phyloP scores from a whole-genome alignment of 2,113 vertebrate species.

The Corythornis madagascariensis region DNA sequence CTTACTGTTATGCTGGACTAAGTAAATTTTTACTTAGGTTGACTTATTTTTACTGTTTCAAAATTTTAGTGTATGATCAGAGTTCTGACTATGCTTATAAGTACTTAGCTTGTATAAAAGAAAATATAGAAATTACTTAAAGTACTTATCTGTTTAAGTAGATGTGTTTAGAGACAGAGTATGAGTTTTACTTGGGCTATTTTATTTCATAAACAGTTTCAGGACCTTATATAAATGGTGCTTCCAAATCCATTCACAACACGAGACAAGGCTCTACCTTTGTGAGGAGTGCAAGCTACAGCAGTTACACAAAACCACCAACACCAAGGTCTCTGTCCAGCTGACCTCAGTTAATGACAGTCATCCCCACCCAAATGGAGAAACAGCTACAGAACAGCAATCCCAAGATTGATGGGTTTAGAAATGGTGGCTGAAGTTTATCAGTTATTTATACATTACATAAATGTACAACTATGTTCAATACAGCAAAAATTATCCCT shows the following conservation, averaged over 20 bases:
- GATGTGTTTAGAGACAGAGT: not conserved
- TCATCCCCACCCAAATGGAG: not conserved
- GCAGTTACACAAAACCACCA: not conserved
- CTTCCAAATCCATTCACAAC: not conserved
- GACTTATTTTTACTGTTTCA: not conserved
- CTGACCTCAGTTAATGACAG: not conserved
- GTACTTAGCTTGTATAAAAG: not conserved
- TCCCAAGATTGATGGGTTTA: not conserved
- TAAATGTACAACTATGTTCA: not conserved
- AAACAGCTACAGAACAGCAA: not conserved
- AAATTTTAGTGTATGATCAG: not conserved
- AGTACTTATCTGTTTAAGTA: not conserved
- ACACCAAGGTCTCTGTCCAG: not conserved
- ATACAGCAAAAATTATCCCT: not conserved
- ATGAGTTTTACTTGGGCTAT: not conserved
- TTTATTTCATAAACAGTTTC: not conserved
- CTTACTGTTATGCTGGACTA: not conserved
- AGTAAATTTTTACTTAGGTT: not conserved
- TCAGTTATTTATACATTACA: not conserved
- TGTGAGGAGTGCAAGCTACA: not conserved
- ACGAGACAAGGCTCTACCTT: not conserved
- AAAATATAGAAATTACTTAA: not conserved
- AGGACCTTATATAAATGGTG: not conserved
- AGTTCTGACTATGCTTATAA: rapidly evolving
- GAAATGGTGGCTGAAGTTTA: not conserved